Percentiles rank a stretch among this genome's conserved stretches.
Evolutionary conservation across 2,113 vertebrate genomes (phyloP).

Genomic region (Pseudopodoces humilis): DNA sequence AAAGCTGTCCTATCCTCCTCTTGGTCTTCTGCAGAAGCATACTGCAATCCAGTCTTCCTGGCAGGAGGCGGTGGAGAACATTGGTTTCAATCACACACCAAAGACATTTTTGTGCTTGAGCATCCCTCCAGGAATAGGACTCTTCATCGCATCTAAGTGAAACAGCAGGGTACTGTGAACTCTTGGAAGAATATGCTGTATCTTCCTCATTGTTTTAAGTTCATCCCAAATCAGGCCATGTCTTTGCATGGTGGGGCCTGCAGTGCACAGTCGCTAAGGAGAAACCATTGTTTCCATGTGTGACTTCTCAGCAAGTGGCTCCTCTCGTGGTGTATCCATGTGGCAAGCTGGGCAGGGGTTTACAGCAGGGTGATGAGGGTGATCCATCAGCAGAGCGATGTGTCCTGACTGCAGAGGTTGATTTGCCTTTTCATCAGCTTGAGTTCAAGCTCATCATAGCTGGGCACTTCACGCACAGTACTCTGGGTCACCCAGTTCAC

Average conservation of each 20-base stretch:
- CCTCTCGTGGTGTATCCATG: not conserved
- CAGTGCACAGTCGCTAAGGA: not conserved
- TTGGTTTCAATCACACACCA: not conserved
- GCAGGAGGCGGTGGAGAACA: not conserved
- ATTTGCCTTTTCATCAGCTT: not conserved
- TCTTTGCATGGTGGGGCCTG: not conserved
- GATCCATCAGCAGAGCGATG: not conserved
- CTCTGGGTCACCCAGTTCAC: not conserved
- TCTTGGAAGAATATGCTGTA: not conserved
- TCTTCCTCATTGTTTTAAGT: not conserved
- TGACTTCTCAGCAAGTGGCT: not conserved
- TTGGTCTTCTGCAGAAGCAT: not conserved
- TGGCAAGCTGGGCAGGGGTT: not conserved
- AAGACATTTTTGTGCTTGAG: not conserved
- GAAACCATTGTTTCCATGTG: not conserved
- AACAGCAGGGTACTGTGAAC: not conserved
- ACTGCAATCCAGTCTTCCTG: not conserved
- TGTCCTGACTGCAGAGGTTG: not conserved
- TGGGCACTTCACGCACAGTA: not conserved
- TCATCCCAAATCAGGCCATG: not conserved
- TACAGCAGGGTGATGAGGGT: not conserved
- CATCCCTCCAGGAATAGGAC: not conserved
- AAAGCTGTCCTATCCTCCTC: not conserved
- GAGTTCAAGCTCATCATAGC: not conserved
- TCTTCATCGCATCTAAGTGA: not conserved